Base-by-base conservation (phyloP, 2,888 invertebrate species). In the Diaprepes abbreviatus region DNA sequence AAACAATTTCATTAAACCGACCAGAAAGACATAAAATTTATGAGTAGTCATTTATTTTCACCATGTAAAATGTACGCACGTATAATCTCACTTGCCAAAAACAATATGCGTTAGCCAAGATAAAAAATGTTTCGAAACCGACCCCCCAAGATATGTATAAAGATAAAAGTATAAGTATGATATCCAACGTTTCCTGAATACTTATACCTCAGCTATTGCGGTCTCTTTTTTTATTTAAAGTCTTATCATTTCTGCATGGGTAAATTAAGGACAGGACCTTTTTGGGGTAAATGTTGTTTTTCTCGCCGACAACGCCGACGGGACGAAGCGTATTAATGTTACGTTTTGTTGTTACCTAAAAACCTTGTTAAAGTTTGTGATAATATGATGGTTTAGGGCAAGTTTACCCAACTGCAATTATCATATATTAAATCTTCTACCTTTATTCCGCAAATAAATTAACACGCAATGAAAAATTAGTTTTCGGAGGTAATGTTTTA, bases 181-280 rank as follows among this genome's bases (percentile, higher is more conserved):
- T 21, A 21, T n/a, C n/a, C 19, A 3, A 43, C 43, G 43, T 43
- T 21, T 43, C 9, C 43, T 43, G 43, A 19, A 43, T 43, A 43
- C 43, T 43, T 43, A 43, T 43, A 43, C 43, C 21, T 19, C 43
- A 9, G n/a, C n/a, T 4, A n/a, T 21, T 40, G 2, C 9, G 40
- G 17, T 10, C 40, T 40, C 17, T 16, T 43, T 43, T 43, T 43
- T 43, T 43, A 43, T 43, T 43, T 43, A 43, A 17, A 40, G 21
- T 43, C 43, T 43, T 43, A 43, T 43, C 43, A 43, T 43, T 43
- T 43, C 43, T 43, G 43, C 43, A 43, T 43, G 43, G 43, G 10
- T 43, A 43, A 43, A 43, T 43, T 10, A 43, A n/a, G 43, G 43
- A 7, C 17, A 21, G 43, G 21, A 40, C 40, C 43, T 36, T 43